Evolutionary conservation across 2,888 invertebrate species (phyloP).

Genomic region (Abscondita cerata): DNA sequence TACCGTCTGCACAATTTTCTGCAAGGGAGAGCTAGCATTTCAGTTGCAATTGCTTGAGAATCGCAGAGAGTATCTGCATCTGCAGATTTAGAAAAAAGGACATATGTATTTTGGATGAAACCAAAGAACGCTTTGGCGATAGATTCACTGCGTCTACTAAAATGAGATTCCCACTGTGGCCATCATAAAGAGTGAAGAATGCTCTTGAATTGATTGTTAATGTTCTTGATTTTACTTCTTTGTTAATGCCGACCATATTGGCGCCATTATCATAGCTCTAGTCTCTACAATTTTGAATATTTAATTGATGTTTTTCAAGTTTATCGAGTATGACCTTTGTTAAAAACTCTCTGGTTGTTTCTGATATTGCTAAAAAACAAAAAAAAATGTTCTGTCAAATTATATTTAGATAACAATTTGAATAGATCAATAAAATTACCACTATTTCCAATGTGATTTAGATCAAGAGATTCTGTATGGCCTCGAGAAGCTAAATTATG

Average conservation of each 20-base stretch:
- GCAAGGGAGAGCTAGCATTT: too few relatives aligned
- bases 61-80: too few relatives aligned
- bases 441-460: neutral
- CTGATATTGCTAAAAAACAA: neutral
- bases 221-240: conserved; percentile 31
- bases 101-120: conserved; percentile 27
- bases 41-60: too few relatives aligned
- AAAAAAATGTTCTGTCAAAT: conserved; percentile 2
- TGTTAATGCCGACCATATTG: conserved; percentile 35
- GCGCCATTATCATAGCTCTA: conserved; percentile 40
- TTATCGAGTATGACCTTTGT: neutral
- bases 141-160: conserved; percentile 15
- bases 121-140: conserved; percentile 19
- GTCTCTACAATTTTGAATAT: conserved; percentile 20
- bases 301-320: conserved; percentile 3
- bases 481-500: neutral
- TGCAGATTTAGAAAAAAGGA: conserved; percentile 39
- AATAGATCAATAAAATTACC: neutral
- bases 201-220: conserved; percentile 22
- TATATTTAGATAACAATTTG: neutral
- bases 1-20: too few relatives aligned
- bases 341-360: neutral
- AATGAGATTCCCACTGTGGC: conserved; percentile 28
- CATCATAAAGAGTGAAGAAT: conserved; percentile 27
- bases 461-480: conserved; percentile 2